Percentiles rank a stretch among this genome's conserved stretches.
Evolutionary conservation across 2,888 invertebrate genomes (phyloP).

Genomic region (Balanococcus diminutus): DNA sequence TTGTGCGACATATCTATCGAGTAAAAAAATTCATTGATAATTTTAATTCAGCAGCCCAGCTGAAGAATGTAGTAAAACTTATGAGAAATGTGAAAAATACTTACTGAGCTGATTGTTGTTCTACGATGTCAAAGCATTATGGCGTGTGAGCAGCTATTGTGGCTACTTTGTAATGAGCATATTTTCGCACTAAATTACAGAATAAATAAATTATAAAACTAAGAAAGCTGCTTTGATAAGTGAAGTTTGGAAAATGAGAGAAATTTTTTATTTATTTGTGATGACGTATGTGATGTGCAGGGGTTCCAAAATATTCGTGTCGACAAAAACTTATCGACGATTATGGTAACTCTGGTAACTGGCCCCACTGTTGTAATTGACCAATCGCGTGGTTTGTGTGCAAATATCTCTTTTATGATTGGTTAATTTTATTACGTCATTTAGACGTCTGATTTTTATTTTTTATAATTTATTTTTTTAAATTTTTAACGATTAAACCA

Average conservation of each 20-base stretch:
- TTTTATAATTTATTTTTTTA: too few species aligned
- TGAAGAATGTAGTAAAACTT: neutral
- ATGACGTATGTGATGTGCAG: neutral
- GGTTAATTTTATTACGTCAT: too few species aligned
- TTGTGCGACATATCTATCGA: constrained; percentile 33
- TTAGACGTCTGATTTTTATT: too few species aligned
- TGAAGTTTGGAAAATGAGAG: neutral
- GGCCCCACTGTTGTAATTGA: too few species aligned
- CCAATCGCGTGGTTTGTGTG: too few species aligned
- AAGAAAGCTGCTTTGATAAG: neutral
- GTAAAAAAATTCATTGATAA: neutral
- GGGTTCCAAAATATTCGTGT: neutral
- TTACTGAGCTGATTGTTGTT: neutral
- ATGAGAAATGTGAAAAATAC: neutral
- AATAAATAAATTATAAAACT: neutral
- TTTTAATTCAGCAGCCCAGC: too few species aligned
- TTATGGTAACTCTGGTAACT: too few species aligned
- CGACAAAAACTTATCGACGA: too few species aligned
- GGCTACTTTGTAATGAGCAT: neutral
- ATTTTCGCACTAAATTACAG: neutral
- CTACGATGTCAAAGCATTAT: neutral
- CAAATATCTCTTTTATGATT: too few species aligned
- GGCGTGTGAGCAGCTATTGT: neutral
- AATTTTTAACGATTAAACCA: too few species aligned
- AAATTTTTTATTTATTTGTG: neutral